phyloP scores from a whole-genome alignment of 2,113 vertebrate species.

The Saccopteryx leptura region DNA sequence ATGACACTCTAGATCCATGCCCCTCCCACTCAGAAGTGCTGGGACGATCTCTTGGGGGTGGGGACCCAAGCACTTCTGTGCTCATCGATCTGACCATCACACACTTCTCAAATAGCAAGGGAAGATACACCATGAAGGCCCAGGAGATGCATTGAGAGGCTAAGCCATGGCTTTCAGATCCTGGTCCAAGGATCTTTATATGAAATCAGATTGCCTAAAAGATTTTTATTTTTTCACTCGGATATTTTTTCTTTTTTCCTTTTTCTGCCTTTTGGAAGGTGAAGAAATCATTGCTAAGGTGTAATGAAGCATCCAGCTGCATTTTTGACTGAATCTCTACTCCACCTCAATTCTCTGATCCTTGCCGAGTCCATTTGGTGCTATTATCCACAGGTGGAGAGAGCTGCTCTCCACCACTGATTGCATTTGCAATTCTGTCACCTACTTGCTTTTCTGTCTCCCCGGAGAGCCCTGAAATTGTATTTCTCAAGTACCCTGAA shows the following conservation, averaged over 20 bases:
- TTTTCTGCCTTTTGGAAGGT: background rate
- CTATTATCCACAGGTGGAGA: conserved; percentile 9
- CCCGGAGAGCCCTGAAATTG: background rate
- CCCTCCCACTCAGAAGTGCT: background rate
- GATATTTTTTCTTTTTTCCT: background rate
- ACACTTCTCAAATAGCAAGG: too few relatives aligned
- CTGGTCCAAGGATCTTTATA: background rate
- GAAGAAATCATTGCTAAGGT: background rate
- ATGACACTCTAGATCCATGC: fast-evolving
- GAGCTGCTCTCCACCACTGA: background rate
- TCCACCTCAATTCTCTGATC: background rate
- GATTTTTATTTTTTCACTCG: background rate
- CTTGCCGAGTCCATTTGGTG: background rate
- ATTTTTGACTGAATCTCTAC: background rate
- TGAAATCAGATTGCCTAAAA: background rate
- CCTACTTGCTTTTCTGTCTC: background rate
- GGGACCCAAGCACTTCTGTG: too few relatives aligned
- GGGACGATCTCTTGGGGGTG: fast-evolving
- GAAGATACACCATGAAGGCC: fast-evolving
- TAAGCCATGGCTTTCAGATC: background rate
- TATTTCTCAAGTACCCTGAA: background rate
- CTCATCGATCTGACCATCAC: fast-evolving
- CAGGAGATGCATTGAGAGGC: background rate
- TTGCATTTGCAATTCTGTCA: background rate
- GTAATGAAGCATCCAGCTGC: background rate